Conservation (phyloP, 2,888 invertebrate genomes). For the Crepidodera aurea region DNA sequence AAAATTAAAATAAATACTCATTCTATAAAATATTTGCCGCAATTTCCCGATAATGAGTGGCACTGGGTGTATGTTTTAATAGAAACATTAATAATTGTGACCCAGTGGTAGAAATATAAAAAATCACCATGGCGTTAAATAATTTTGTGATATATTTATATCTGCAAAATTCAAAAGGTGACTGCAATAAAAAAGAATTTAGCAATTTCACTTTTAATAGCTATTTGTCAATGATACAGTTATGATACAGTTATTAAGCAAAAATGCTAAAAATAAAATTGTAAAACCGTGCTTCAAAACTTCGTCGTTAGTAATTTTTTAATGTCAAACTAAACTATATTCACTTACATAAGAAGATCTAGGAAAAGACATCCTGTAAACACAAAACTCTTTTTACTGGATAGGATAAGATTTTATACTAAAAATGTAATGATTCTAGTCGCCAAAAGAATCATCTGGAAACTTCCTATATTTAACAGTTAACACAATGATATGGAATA, state of each 20-base stretch:
- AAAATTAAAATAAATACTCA: no score
- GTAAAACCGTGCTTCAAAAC: conserved; percentile 3
- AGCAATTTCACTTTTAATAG: no score
- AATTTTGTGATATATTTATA: no score
- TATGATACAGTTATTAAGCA: conserved; percentile 7
- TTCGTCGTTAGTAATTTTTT: background rate
- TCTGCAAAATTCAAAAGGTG: no score
- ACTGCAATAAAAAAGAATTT: no score
- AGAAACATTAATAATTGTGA: no score
- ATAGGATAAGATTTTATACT: background rate
- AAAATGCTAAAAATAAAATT: conserved; percentile 25
- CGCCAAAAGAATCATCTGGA: conserved; percentile 37
- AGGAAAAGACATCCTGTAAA: conserved; percentile 25
- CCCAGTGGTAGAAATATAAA: no score
- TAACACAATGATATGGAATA: conserved; percentile 12
- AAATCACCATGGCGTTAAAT: no score
- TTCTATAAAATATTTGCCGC: no score
- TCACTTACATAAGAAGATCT: conserved; percentile 40
- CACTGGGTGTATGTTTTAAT: no score
- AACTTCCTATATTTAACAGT: conserved; percentile 34
- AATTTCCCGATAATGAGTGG: no score
- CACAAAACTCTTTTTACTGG: conserved; percentile 5
- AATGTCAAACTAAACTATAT: background rate
- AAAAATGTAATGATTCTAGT: conserved; percentile 14
- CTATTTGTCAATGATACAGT: no score